Conservation (phyloP, 2,888 invertebrate genomes). For the Zelleria hepariella region DNA sequence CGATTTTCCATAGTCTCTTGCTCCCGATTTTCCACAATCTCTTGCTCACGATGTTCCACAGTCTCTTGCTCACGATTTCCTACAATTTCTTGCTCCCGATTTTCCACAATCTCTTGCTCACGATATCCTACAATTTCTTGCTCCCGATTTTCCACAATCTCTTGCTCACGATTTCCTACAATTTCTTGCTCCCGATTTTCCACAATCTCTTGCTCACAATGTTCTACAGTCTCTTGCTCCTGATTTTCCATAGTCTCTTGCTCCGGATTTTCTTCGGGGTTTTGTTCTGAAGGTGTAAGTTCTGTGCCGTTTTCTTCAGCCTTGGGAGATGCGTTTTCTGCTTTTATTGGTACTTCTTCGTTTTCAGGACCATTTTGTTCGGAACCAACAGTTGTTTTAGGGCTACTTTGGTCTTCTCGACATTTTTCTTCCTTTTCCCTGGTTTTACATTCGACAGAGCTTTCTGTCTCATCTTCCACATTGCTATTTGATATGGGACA, state of each 20-base stretch:
- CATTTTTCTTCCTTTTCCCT: background rate
- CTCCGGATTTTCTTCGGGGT: background rate
- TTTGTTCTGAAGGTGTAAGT: no score
- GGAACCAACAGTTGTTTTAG: background rate
- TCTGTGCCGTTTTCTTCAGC: no score
- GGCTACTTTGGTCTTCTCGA: background rate
- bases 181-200: no score
- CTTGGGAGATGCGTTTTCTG: no score
- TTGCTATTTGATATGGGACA: background rate
- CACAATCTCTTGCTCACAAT: background rate
- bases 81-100: no score
- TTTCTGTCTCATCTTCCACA: background rate
- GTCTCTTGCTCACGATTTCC: background rate
- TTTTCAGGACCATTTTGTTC: background rate
- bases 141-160: background rate
- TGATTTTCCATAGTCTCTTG: background rate
- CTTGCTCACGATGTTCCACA: background rate
- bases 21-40: background rate
- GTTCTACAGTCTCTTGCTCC: background rate
- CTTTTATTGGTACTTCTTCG: background rate
- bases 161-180: background rate
- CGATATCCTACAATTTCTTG: no score
- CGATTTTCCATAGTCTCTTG: background rate
- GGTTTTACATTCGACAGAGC: no score
- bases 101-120: background rate